phyloP scores from a whole-genome alignment of 1,140 invertebrate genomes.

The Andrena cerasifolii region DNA sequence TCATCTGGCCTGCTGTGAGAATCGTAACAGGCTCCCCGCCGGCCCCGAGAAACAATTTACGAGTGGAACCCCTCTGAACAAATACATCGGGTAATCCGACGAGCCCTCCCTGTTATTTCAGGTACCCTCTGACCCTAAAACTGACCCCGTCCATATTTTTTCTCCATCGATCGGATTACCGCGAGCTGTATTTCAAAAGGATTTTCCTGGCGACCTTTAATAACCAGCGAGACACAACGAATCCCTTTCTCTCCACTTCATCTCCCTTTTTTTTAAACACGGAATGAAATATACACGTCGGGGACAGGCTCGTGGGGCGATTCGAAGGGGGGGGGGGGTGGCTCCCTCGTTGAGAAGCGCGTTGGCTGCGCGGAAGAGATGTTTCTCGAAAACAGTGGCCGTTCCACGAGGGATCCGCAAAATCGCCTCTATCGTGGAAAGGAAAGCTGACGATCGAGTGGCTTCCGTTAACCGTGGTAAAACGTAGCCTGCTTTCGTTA shows the following conservation, averaged over 20 bases:
- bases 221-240: neutral
- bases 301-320: neutral
- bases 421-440: too few relatives aligned
- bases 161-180: slow-evolving; percentile 56
- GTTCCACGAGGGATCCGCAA: too few relatives aligned
- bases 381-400: too few relatives aligned
- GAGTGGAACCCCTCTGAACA: slow-evolving; percentile 54
- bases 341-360: too few relatives aligned
- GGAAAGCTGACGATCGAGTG: slow-evolving; percentile 1
- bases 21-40: slow-evolving; percentile 11
- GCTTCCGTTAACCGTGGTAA: neutral
- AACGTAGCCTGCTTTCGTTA: slow-evolving; percentile 31
- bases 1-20: neutral
- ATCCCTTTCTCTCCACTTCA: neutral
- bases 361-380: too few relatives aligned
- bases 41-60: slow-evolving; percentile 56
- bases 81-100: slow-evolving; percentile 62
- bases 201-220: neutral
- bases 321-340: too few relatives aligned
- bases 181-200: slow-evolving; percentile 44
- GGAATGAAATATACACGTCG: neutral
- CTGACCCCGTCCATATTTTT: slow-evolving; percentile 46
- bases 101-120: slow-evolving; percentile 63
- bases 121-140: slow-evolving; percentile 49
- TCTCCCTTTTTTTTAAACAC: neutral